These are phyloP conservation scores for Drosophila littoralis DNA, from an alignment of 1,140 invertebrate species.

Conservation along the genomic window DNA sequence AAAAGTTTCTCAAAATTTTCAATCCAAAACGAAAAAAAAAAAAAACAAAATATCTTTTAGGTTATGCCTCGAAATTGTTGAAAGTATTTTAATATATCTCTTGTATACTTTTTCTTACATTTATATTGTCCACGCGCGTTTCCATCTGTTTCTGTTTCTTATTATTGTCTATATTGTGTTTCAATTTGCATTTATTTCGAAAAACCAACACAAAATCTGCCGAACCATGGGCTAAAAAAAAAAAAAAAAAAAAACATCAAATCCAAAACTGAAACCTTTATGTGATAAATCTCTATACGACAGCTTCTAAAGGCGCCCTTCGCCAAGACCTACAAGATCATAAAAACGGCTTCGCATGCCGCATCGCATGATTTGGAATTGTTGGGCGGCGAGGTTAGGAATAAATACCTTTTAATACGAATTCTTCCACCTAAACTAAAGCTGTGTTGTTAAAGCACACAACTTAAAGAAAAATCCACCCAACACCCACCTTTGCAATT, in stretches of 20 bases:
- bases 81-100: slow-evolving; percentile 60
- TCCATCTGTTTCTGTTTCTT: slow-evolving; percentile 62
- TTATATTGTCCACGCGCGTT: slow-evolving; percentile 66
- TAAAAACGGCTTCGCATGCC: slow-evolving; percentile 91
- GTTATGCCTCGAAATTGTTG: slow-evolving; percentile 69
- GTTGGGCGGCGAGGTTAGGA: slow-evolving; percentile 85
- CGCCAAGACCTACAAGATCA: slow-evolving; percentile 97
- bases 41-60: slow-evolving; percentile 44
- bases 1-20: slow-evolving; percentile 51
- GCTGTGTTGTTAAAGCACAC: slow-evolving; percentile 60
- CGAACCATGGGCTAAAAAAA: slow-evolving; percentile 24
- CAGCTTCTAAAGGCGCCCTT: slow-evolving; percentile 97
- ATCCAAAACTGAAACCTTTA: slow-evolving; percentile 27
- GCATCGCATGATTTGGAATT: slow-evolving; percentile 91
- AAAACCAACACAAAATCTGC: slow-evolving; percentile 20
- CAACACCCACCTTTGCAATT: slow-evolving; percentile 53
- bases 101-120: slow-evolving; percentile 67
- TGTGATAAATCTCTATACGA: slow-evolving; percentile 60
- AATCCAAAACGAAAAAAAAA: slow-evolving; percentile 27
- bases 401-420: slow-evolving; percentile 63
- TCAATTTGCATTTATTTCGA: slow-evolving; percentile 65
- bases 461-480: slow-evolving; percentile 25
- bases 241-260: slow-evolving; percentile 12
- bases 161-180: slow-evolving; percentile 59
- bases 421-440: slow-evolving; percentile 64